phyloP scores from a whole-genome alignment of 2,888 invertebrate genomes.

The Orchestes rusci region DNA sequence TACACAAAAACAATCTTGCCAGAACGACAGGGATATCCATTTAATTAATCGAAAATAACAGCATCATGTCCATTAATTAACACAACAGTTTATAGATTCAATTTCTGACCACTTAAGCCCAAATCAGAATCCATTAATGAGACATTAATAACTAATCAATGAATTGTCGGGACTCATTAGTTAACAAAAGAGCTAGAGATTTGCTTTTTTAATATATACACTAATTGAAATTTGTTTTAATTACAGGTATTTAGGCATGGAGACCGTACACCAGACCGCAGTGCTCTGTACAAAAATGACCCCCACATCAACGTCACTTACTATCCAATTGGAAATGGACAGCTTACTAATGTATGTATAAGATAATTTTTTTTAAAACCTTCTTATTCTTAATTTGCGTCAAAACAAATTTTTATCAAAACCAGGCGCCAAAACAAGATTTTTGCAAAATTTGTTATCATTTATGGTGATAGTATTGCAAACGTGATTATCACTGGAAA shows the following conservation, averaged over 20 bases:
- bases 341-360: slow-evolving; percentile 47
- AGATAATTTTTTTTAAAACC: background rate
- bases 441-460: too few species aligned
- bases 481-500: too few species aligned
- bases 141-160: too few species aligned
- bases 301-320: slow-evolving; percentile 42
- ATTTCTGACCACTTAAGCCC: too few species aligned
- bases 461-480: too few species aligned
- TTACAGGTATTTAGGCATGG: slow-evolving; percentile 47
- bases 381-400: too few species aligned
- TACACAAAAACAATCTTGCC: background rate
- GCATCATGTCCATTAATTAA: too few species aligned
- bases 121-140: too few species aligned
- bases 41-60: background rate
- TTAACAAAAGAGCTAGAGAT: background rate
- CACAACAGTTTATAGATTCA: too few species aligned
- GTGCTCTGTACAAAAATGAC: slow-evolving; percentile 41
- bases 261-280: slow-evolving; percentile 35
- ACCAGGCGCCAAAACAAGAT: too few species aligned
- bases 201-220: background rate
- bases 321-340: slow-evolving; percentile 51
- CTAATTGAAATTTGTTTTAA: slow-evolving; percentile 3
- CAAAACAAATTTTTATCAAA: too few species aligned
- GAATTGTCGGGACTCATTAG: too few species aligned
- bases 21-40: background rate